Conservation (phyloP, 2,888 invertebrate genomes). For the Tholera decimalis region DNA sequence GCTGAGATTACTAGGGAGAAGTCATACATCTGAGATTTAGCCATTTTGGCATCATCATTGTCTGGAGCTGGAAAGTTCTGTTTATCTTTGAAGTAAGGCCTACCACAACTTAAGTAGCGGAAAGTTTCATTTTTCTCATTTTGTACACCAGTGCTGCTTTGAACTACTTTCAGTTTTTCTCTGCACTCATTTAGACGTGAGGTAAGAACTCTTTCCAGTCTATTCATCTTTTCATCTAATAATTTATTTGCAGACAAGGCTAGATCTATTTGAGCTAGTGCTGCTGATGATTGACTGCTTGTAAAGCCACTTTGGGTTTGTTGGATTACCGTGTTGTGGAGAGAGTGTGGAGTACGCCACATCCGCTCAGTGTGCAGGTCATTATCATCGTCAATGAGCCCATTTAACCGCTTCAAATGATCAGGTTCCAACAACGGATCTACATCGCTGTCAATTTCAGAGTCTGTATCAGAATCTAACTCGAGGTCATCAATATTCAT, state of each 20-base stretch:
- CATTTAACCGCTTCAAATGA: conserved; percentile 70
- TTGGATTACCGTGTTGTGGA: neutral
- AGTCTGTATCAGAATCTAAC: conserved; percentile 40
- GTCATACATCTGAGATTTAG: conserved; percentile 81
- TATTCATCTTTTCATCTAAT: conserved; percentile 76
- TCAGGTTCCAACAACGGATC: conserved; percentile 71
- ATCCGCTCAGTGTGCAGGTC: neutral
- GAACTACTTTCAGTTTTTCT: conserved; percentile 71
- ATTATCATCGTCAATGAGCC: conserved; percentile 68
- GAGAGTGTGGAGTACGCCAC: neutral
- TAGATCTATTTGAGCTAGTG: conserved; percentile 69
- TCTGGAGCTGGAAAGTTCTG: conserved; percentile 88
- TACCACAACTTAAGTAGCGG: conserved; percentile 84
- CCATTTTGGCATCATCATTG: conserved; percentile 92
- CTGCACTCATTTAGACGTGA: conserved; percentile 79
- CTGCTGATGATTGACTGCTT: conserved; percentile 16
- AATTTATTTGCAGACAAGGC: conserved; percentile 82
- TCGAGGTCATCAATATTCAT: conserved; percentile 64
- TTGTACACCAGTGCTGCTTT: conserved; percentile 33
- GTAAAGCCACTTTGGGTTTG: neutral
- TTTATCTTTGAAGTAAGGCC: conserved; percentile 93
- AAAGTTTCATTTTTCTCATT: conserved; percentile 69
- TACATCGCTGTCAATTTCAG: conserved; percentile 67
- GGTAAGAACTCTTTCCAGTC: conserved; percentile 77
- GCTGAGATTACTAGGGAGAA: conserved; percentile 85